These are phyloP conservation scores for Huso huso DNA, from an alignment of 2,797 vertebrate genomes.

Conservation along the genomic window DNA sequence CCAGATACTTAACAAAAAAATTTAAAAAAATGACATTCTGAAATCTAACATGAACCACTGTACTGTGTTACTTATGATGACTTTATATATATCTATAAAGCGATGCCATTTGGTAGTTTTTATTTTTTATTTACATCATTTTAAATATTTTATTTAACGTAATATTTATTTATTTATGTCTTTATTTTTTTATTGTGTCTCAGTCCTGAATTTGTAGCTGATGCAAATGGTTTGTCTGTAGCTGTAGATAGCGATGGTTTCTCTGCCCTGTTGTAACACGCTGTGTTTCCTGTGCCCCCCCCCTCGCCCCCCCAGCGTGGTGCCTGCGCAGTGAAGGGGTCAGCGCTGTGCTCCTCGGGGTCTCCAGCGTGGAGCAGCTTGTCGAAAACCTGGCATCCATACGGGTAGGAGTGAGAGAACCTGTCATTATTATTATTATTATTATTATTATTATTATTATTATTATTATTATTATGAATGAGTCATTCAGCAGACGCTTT, in stretches of 20 bases:
- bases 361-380: conserved; percentile 64
- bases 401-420: conserved; percentile 53
- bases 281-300: background rate
- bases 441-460: too few species aligned
- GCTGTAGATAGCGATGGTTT: background rate
- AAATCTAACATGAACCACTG: too few species aligned
- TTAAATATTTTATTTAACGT: too few species aligned
- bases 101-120: too few species aligned
- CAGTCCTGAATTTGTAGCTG: background rate
- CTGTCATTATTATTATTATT: too few species aligned
- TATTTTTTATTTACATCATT: too few species aligned
- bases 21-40: too few species aligned
- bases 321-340: conserved; percentile 84
- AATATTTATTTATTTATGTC: background rate
- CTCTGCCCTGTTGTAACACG: background rate
- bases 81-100: too few species aligned
- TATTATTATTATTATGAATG: too few species aligned
- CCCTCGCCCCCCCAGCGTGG: conserved; percentile 62
- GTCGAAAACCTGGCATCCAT: conserved; percentile 79
- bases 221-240: background rate
- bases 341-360: conserved; percentile 70
- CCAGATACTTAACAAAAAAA: too few species aligned
- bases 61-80: too few species aligned
- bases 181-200: background rate
- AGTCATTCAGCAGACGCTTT: too few species aligned